Evolutionary conservation across 1,140 invertebrate genomes (phyloP), one percentile per base, ranked within the genome.

Genomic region (Chelonus insularis): DNA sequence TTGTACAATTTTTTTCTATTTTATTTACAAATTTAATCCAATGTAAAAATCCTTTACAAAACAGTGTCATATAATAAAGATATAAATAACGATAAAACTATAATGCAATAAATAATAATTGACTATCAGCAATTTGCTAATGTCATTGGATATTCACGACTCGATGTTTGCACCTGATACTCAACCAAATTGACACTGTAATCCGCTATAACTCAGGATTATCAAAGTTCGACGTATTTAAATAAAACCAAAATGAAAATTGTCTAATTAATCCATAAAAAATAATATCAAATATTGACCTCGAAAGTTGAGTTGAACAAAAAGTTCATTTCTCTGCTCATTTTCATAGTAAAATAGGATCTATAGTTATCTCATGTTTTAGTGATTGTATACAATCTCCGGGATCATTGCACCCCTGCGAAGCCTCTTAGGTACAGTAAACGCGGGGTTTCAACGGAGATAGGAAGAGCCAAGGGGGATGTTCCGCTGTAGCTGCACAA

Each of bases 351-450:
- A 14, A 12, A 18, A 45, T 25, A 60, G 18, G 51, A 54, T 20
- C 29, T 23, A n/a, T n/a, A 67, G 69, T 64, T 67, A 66, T 70
- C 69, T 76, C 75, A 69, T 72, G 74, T 73, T 73, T 73, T 67
- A 72, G 63, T 69, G 71, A 75, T 71, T 72, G 73, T 75, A 75
- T 72, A 66, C 45, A 74, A 71, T 77, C 71, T 72, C 63, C 36
- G 64, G 68, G 69, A 76, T 74, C 72, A 77, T 75, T 77, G 72
- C 71, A 77, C 73, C 71, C 72, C 68, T 73, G 72, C 69, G 71
- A 21, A 70, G 71, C 62, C 77, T 77, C 77, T 78, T 75, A 75
- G 71, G 73, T 76, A 73, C 70, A 78, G 74, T 80, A 78, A 79
- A 79, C 62, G 63, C 47, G 66, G 58, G 56, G 55, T 62, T 61